Percentiles rank a stretch among this genome's conserved stretches.
These are phyloP conservation scores for Arctocebus calabarensis DNA, from an alignment of 2,797 vertebrate species.

Conservation along the genomic window DNA sequence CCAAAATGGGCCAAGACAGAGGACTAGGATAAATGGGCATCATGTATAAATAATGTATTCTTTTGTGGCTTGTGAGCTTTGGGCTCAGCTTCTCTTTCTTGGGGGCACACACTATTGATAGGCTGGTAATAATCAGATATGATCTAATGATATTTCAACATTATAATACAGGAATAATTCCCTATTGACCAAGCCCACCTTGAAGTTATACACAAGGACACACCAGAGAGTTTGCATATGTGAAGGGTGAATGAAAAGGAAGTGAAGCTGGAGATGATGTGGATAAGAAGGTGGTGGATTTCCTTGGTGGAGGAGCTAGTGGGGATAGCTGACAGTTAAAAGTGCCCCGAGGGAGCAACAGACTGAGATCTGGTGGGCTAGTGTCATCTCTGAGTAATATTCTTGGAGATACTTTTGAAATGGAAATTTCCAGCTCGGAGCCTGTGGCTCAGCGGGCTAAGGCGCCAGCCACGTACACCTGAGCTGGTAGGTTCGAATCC, in stretches of 20 bases:
- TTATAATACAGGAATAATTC: background rate
- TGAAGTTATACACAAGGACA: too few relatives aligned
- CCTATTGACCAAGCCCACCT: background rate
- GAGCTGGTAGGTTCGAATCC: too few relatives aligned
- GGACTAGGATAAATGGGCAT: background rate
- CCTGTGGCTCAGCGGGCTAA: too few relatives aligned
- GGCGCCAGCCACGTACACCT: too few relatives aligned
- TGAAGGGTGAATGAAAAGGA: background rate
- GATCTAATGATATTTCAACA: background rate
- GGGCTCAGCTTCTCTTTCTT: background rate
- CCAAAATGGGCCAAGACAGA: background rate
- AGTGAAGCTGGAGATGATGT: background rate
- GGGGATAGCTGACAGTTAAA: background rate
- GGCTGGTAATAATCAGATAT: background rate
- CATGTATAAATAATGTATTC: background rate
- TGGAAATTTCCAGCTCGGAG: background rate
- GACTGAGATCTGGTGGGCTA: background rate
- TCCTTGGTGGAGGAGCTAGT: background rate
- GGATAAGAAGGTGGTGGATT: background rate
- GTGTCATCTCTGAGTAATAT: background rate
- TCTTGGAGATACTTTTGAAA: conserved; percentile 45
- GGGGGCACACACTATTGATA: background rate
- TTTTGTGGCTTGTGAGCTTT: background rate
- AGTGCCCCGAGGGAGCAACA: background rate
- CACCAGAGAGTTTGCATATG: background rate